Conservation (phyloP, 2,797 vertebrate genomes). For the Pangasius djambal region DNA sequence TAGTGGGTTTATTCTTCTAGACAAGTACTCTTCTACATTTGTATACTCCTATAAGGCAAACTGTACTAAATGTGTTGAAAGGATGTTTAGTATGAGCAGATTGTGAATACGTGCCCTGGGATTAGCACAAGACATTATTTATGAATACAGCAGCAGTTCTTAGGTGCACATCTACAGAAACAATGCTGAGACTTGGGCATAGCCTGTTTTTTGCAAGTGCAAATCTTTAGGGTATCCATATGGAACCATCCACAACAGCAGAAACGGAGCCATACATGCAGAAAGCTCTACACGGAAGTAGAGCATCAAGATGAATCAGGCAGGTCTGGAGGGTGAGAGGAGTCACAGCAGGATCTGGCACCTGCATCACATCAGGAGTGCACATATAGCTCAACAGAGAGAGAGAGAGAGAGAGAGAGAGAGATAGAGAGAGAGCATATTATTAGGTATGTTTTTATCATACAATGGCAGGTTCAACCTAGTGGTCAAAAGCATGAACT, state of each 20-base stretch:
- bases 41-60: not conserved
- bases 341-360: conserved; percentile 17
- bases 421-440: not conserved
- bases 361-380: conserved; percentile 15
- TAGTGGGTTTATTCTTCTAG: not conserved
- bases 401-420: not conserved
- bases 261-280: not conserved
- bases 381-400: not conserved
- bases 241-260: not conserved
- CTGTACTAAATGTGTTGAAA: not conserved
- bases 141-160: not conserved
- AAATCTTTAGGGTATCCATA: conserved; percentile 2
- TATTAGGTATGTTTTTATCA: not conserved
- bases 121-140: not conserved
- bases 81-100: not conserved
- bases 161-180: not conserved
- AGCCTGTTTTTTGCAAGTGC: not conserved
- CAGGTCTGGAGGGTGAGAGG: not conserved
- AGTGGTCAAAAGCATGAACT: not conserved
- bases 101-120: not conserved
- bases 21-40: not conserved
- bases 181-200: not conserved
- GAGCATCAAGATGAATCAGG: conserved; percentile 17
- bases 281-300: conserved; percentile 16
- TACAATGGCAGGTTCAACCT: not conserved